Base-by-base conservation (phyloP, 2,888 invertebrate species). In the Euzophera pinguis region DNA sequence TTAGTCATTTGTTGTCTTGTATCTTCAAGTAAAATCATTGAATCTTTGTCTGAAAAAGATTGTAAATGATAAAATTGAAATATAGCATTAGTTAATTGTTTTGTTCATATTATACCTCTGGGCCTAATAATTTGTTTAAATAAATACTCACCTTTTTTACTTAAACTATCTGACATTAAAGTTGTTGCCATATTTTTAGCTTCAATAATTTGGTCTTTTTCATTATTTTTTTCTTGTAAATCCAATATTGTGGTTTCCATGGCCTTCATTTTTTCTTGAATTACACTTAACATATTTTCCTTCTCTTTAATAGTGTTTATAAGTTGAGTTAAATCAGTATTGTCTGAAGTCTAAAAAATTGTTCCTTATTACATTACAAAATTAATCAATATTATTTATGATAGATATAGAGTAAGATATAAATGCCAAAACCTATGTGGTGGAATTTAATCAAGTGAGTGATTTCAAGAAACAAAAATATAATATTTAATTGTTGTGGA, bases 191-290 rank as follows among this genome's bases (percentile, higher is more conserved):
- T 93, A 65, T 95, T 95, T 75, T 96, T 92, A 4, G 96, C 94
- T 78, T 94, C 94, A 68, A 97, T 95, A 49, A 97, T 94, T 69
- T 95, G 94, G 81, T 96, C 95, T 77, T 96, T 95, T 81, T 96
- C 95, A 69, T 93, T 93, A 3, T 96, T 88, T 79, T 93, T 94
- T 75, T 97, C 97, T 81, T 96, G 95, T 48, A 95, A 88, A 77
- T 98, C 97, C 59, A 97, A 80, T 47, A 97, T 92, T 56, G 92
- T 92, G 7, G 93, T 92, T 80, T 97, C 96, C 75, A 95, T 88
- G 65, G 95, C 94, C 65, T 72, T 88, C 65, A 90, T 80, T 66
- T 85, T 90, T 0, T 85, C 80, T 69, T 89, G 86, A 69, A 89
- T 75, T 5, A 87, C 66, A 75, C 77, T 87, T 13, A 89, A 61